Evolutionary conservation across 1,140 invertebrate species (phyloP), one percentile per base, ranked within the genome.

Genomic region (Andricus grossulariae): DNA sequence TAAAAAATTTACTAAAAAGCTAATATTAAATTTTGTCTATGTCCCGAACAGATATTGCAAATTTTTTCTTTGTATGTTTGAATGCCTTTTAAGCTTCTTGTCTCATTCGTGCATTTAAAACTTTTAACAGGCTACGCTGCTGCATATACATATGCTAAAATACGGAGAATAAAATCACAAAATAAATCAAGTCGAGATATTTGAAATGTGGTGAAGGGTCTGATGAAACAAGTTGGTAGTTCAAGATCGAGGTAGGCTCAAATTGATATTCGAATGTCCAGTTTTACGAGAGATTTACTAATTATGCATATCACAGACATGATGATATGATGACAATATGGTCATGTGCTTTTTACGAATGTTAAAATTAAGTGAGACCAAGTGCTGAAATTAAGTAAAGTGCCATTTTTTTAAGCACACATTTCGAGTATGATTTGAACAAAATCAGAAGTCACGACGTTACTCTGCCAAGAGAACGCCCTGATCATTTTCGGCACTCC

Each of bases 271-370:
- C 12, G 19, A 32, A 13, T 32, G 19, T 25, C 25, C 5, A 18
- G 18, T 12, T n/a, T 66, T 66, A 16, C 15, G 16, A 39, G 25
- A 66, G 60, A 66, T 66, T 60, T 60, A 32, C 21, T 66, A 66
- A 66, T 75, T 32, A 85, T 86, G 83, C 79, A 86, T 88, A 88
- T 88, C 86, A 88, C 86, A 88, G 86, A 84, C 80, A 83, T 82
- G 77, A 87, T 82, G 77, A 86, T 84, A 79, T 70, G 80, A 66
- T 39, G 60, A 66, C 60, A 66, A 16, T 66, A 39, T 66, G 32
- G 25, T 12, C n/a, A 66, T 66, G 60, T 66, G 60, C 60, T 45
- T 39, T 45, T 45, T 45, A 10, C n/a, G 19, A 57, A 60, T 16
- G 21, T 21, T 21, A 60, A 60, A 60, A 60, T 45, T 8, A 60